These are phyloP conservation scores for Pristis pectinata DNA, from an alignment of 2,797 vertebrate genomes.

Conservation along the genomic window DNA sequence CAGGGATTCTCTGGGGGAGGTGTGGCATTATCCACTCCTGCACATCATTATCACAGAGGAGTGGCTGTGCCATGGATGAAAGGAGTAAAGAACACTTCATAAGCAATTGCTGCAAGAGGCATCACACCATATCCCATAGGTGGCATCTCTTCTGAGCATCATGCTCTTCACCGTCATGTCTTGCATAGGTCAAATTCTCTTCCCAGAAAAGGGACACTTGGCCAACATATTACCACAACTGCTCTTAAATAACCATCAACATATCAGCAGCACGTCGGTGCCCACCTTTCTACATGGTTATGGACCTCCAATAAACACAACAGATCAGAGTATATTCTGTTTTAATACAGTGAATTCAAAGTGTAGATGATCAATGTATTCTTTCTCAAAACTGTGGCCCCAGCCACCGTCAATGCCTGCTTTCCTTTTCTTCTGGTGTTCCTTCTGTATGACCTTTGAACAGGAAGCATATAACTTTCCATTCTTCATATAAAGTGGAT, in stretches of 20 bases:
- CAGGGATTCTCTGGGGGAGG: background rate
- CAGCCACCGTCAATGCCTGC: background rate
- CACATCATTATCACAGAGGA: background rate
- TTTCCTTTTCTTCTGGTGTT: background rate
- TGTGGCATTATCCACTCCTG: background rate
- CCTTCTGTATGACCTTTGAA: background rate
- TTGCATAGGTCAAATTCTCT: too few species aligned
- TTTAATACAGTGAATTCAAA: too few species aligned
- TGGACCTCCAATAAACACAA: too few species aligned
- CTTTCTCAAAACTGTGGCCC: background rate
- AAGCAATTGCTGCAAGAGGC: background rate
- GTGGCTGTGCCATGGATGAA: background rate
- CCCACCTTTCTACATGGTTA: too few species aligned
- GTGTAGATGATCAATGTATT: background rate
- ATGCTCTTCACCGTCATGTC: background rate
- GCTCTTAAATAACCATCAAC: too few species aligned
- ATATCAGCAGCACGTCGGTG: too few species aligned
- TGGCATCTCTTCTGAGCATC: background rate
- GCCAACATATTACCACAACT: too few species aligned
- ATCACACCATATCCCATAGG: background rate
- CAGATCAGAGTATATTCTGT: too few species aligned
- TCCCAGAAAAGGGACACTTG: too few species aligned
- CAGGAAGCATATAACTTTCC: background rate
- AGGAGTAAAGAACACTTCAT: background rate
- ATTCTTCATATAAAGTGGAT: background rate